A percentile compares a stretch with the other conserved stretches of the same genome.
phyloP scores from a whole-genome alignment of 92 coral and sea anemone genomes.

The Parazoanthus atlanticus region DNA sequence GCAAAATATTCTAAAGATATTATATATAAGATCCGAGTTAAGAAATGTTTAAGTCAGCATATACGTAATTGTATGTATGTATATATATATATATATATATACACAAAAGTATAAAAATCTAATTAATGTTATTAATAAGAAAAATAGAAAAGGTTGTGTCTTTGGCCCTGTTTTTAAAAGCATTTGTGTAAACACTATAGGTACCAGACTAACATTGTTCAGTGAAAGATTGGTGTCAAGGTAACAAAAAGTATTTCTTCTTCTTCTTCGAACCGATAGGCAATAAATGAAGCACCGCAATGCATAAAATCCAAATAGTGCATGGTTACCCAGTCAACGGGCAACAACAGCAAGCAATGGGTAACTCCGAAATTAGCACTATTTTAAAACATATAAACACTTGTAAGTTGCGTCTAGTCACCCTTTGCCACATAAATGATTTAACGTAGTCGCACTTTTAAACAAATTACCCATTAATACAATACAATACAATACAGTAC shows the following conservation, averaged over 20 bases:
- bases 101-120: neutral
- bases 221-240: no score
- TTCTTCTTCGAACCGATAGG: neutral
- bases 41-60: no score
- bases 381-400: neutral
- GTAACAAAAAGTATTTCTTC: no score
- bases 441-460: neutral
- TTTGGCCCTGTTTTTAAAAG: neutral
- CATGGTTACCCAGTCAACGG: neutral
- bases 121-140: neutral
- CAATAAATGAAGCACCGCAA: neutral
- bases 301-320: neutral
- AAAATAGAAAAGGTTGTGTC: no score
- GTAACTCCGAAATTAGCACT: neutral
- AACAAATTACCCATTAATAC: neutral
- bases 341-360: neutral
- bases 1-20: no score
- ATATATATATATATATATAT: no score
- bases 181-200: neutral
- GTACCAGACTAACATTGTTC: neutral
- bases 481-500: neutral
- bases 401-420: neutral
- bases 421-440: neutral
- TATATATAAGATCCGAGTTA: no score
- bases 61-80: no score